Base-by-base conservation (phyloP, 1,140 invertebrate genomes). In the Papilio polyxenes region DNA sequence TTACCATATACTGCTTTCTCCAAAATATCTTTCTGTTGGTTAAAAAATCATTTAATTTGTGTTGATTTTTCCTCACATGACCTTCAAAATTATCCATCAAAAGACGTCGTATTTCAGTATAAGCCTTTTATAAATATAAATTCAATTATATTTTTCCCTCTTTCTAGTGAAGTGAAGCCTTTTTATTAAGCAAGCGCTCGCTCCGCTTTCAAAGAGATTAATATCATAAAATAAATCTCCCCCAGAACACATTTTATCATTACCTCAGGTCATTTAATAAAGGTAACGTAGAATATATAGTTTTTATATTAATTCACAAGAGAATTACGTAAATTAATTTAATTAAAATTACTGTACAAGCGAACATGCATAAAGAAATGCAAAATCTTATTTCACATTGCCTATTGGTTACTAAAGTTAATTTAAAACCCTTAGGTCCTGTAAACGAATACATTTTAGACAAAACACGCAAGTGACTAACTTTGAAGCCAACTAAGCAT, bases 161-260 rank as follows among this genome's bases (percentile, higher is more conserved):
- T 65, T 65, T 31, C 23, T 31, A 65, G 20, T 65, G 62, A 65
- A 65, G 23, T 20, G 20, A 56, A 65, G 62, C 62, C 23, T 31
- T 65, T 65, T 65, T 65, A 65, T 31, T 65, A 65, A 65, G 2
- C 20, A 7, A 65, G 62, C 62, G 62, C 62, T 65, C 62, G 53
- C 53, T 56, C 10, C 62, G 23, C 23, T 65, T 65, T 65, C 20
- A 65, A 65, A 65, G 62, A 31, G 62, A 65, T 65, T 65, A 65
- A 65, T 65, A 65, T 65, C 62, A 65, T 65, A 65, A 65, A 23
- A 31, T 65, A 65, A 65, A 65, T 65, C 62, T 65, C 62, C 3
- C 62, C 5, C 9, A 11, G 20, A 65, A 23, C 23, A 65, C 20
- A 65, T 65, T 65, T 65, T 65, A 31, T 31, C 51, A 65, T 65